Evolutionary conservation across 2,113 vertebrate species (phyloP), one percentile per base, ranked within the genome.

Genomic region (Mesitornis unicolor): DNA sequence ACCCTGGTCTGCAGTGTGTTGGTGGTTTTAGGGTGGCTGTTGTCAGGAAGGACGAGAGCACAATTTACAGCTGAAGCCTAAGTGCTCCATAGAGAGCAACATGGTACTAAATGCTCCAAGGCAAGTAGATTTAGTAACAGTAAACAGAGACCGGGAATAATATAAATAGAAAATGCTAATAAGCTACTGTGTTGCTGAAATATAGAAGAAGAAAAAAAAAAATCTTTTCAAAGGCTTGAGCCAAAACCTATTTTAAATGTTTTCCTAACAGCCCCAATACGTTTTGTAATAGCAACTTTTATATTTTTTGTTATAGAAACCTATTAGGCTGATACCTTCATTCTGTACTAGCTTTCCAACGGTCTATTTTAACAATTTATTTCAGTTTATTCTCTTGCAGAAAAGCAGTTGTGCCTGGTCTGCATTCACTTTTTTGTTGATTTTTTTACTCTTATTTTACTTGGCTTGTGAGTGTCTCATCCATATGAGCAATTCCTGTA

Each of bases 41-140:
- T 93, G 77, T 90, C 77, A 87, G 73, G 51, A 43, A 80, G 36
- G 51, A 73, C 65, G 77, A 96, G 74, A 90, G 89, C 71, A 82
- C 84, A 92, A 95, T 96, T 97, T 97, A 93, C 45, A 92, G 81
- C 70, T 80, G 75, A 94, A 20, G 28, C 74, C 64, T 89, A 89
- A 95, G 63, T 56, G 82, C 48, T 96, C 92, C 75, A 16, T 0
- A 87, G 96, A 96, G 92, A 97, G 78, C 65, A 56, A 17, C 73
- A 29, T 0, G 1, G 40, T 24, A 54, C 70, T 74, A 82, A 96
- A 64, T 31, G 35, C 94, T 73, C 45, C 84, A 87, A 90, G 91
- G 71, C 92, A 95, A 87, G 89, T 33, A 90, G 95, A 94, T 94
- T 87, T 90, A 94, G 88, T 56, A 93, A 81, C 53, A 87, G 73